Evolutionary conservation across 2,113 vertebrate genomes (phyloP).

Genomic region (Sinosuthora webbiana): DNA sequence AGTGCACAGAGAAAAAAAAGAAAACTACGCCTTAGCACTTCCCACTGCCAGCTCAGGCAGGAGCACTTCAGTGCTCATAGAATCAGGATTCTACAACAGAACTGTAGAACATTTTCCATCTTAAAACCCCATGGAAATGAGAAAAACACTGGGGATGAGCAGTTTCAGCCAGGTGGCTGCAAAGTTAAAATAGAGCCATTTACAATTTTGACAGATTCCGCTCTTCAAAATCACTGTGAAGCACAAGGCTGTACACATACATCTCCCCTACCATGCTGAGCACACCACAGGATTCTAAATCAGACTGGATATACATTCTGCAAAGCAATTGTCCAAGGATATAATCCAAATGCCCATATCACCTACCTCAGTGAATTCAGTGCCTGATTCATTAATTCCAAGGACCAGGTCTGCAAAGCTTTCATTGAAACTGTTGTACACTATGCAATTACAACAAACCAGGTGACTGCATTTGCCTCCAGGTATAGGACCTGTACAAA

Average conservation of each 20-base stretch:
- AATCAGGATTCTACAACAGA: neutral
- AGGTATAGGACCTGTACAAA: neutral
- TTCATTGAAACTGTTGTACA: neutral
- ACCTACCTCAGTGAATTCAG: neutral
- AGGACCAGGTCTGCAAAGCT: neutral
- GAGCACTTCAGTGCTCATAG: neutral
- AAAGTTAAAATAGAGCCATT: neutral
- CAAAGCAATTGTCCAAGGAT: neutral
- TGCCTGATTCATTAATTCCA: neutral
- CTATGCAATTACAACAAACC: neutral
- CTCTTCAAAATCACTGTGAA: neutral
- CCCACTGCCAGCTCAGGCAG: neutral
- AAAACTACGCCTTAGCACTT: neutral
- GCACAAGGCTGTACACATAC: neutral
- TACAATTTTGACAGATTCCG: neutral
- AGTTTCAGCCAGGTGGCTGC: neutral
- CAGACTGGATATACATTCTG: neutral
- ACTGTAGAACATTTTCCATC: neutral
- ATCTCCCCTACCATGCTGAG: neutral
- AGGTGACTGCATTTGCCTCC: neutral
- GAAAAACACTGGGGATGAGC: neutral
- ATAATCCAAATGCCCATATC: neutral
- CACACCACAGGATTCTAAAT: neutral
- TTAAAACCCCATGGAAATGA: neutral
- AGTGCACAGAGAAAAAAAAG: neutral